Evolutionary conservation across 2,797 vertebrate genomes (phyloP).

Genomic region (Scolopax bukidnonensis): DNA sequence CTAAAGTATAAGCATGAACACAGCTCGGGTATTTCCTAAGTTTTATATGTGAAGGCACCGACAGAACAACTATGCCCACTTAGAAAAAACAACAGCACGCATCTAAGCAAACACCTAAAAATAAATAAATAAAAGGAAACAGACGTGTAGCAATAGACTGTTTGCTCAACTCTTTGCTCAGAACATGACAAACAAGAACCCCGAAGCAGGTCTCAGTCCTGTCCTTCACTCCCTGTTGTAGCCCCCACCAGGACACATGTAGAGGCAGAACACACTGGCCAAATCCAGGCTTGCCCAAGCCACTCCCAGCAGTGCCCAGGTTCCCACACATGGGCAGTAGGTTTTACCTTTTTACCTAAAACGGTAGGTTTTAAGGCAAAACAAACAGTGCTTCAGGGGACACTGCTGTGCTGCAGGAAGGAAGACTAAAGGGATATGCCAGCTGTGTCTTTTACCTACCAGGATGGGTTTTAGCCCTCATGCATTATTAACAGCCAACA

Average conservation of each 20-base stretch:
- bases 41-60: not conserved
- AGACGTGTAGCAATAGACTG: not conserved
- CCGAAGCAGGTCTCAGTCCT: not conserved
- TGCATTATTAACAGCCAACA: not conserved
- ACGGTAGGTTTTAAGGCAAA: not conserved
- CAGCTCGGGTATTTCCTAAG: not conserved
- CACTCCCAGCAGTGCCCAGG: not conserved
- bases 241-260: not conserved
- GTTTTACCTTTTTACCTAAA: too few relatives aligned
- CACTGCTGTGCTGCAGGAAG: not conserved
- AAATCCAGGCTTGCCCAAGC: not conserved
- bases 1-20: not conserved
- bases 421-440: not conserved
- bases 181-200: not conserved
- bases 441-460: not conserved
- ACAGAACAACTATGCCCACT: not conserved
- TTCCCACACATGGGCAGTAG: not conserved
- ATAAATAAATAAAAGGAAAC: not conserved
- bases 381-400: not conserved
- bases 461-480: not conserved
- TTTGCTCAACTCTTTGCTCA: slow-evolving; percentile 14
- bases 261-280: not conserved
- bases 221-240: not conserved
- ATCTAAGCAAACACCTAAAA: not conserved
- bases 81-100: not conserved